These are phyloP conservation scores for Coregonus ussuriensis DNA, from an alignment of 2,797 vertebrate genomes.

Conservation along the genomic window DNA sequence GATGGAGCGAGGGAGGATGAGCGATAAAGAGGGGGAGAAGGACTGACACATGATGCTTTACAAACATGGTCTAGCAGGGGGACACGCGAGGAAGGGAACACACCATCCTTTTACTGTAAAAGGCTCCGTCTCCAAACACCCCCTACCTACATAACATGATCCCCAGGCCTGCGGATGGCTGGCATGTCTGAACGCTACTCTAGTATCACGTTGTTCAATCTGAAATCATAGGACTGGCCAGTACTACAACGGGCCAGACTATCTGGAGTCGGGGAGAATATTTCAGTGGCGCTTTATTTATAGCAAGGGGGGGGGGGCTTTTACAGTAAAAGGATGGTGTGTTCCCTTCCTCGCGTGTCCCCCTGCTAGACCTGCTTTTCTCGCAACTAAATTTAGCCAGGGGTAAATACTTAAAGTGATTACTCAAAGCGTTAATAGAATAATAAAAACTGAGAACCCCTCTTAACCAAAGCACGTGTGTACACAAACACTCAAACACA, in stretches of 20 bases:
- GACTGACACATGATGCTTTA: slow-evolving; percentile 72
- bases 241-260: slow-evolving; percentile 89
- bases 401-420: slow-evolving; percentile 77
- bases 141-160: slow-evolving; percentile 78
- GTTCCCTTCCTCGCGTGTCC: too few species aligned
- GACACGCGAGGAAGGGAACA: slow-evolving; percentile 71
- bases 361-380: slow-evolving; percentile 66
- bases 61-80: slow-evolving; percentile 76
- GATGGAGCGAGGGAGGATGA: slow-evolving; percentile 9
- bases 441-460: slow-evolving; percentile 60
- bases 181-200: slow-evolving; percentile 85
- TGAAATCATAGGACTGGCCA: slow-evolving; percentile 84
- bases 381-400: slow-evolving; percentile 82
- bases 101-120: slow-evolving; percentile 72
- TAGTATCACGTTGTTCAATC: slow-evolving; percentile 94
- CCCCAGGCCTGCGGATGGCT: slow-evolving; percentile 79
- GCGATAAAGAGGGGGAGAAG: slow-evolving; percentile 7
- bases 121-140: slow-evolving; percentile 63
- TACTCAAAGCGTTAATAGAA: slow-evolving; percentile 72
- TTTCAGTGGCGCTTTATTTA: slow-evolving; percentile 94
- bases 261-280: slow-evolving; percentile 95
- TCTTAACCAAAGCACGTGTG: slow-evolving; percentile 33
- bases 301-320: slow-evolving; percentile 72
- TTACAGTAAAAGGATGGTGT: too few species aligned
- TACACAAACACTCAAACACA: slow-evolving; percentile 12